Evolutionary conservation across 2,113 vertebrate species (phyloP), one percentile per base, ranked within the genome.

Genomic region (Mirounga angustirostris): DNA sequence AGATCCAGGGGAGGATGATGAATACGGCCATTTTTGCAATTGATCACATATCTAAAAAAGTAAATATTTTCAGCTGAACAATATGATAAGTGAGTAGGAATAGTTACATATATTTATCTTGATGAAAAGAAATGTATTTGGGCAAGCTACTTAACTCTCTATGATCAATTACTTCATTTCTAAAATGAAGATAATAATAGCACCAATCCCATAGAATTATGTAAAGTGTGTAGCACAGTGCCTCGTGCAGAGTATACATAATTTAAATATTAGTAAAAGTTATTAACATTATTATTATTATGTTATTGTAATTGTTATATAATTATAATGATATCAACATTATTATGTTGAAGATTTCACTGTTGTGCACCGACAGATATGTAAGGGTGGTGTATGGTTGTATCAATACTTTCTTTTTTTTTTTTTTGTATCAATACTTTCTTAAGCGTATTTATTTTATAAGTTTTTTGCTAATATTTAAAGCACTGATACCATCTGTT

Each of bases 401-500:
- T 50, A 71, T 81, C 36, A 88, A 24, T 86, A 82, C 16, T 88
- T 88, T 59, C 74, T 84, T 74, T 36, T 36, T 36, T 36, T 36
- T 36, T 36, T 36, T 36, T 36, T 36, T 92, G 24, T 50, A 71
- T 81, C 36, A 88, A 24, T 86, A 82, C 16, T 88, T 88, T 59
- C 74, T 84, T 74, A 89, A 94, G n/a, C 1, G 4, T 82, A 92
- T 96, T 93, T 92, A 80, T 96, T 91, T 95, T 94, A 46, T 97
- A 65, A 90, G 80, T 21, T 95, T 96, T 95, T 96, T 36, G 33
- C 58, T 94, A 97, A 95, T 87, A 88, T 97, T 96, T 93, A 97
- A 96, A 96, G 74, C 83, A 79, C 11, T 83, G 54, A n/a, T 69
- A 87, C 92, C 97, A 97, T 98, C 95, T 98, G 92, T 78, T 95